Percentiles rank a stretch among this genome's conserved stretches.
Conservation (phyloP, 2,888 invertebrate genomes). For the Drosophila rubida region DNA sequence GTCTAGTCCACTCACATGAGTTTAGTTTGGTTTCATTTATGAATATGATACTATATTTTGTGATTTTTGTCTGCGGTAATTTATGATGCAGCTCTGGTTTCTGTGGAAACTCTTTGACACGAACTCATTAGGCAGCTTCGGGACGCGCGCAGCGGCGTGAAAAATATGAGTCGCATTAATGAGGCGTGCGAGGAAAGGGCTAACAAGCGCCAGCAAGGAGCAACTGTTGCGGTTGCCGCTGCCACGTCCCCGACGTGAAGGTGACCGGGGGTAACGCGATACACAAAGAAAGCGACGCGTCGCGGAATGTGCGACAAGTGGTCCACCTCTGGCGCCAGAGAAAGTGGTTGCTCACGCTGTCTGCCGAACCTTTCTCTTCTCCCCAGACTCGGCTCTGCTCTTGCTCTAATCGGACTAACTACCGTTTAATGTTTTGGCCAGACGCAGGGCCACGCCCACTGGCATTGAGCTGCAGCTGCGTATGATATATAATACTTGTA, state of each 20-base stretch:
- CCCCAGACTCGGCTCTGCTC: background rate
- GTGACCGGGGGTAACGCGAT: slow-evolving; percentile 66
- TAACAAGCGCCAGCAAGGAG: slow-evolving; percentile 34
- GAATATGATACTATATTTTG: background rate
- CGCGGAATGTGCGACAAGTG: slow-evolving; percentile 75
- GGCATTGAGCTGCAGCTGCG: background rate
- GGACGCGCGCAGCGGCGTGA: slow-evolving; percentile 58
- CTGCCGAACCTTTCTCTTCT: slow-evolving; percentile 10
- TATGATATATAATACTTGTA: slow-evolving; percentile 25
- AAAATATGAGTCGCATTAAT: slow-evolving; percentile 73
- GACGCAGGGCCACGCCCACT: slow-evolving; percentile 48
- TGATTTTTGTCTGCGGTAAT: background rate
- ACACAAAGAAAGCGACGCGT: slow-evolving; percentile 70
- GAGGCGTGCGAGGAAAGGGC: slow-evolving; percentile 62
- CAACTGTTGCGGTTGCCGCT: slow-evolving; percentile 16
- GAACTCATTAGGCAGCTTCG: slow-evolving; percentile 54
- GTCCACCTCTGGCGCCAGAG: slow-evolving; percentile 72
- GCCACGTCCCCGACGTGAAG: slow-evolving; percentile 21
- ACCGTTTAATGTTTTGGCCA: slow-evolving; percentile 75
- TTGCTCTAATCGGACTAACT: slow-evolving; percentile 67
- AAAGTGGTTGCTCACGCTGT: slow-evolving; percentile 36
- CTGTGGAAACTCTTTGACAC: slow-evolving; percentile 30
- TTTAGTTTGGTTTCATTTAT: background rate
- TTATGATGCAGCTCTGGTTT: slow-evolving; percentile 29
- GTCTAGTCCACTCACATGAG: too few species aligned